A percentile compares a stretch with the other conserved stretches of the same genome.
These are phyloP conservation scores for Catharus bicknelli DNA, from an alignment of 2,113 vertebrate species.

Conservation along the genomic window DNA sequence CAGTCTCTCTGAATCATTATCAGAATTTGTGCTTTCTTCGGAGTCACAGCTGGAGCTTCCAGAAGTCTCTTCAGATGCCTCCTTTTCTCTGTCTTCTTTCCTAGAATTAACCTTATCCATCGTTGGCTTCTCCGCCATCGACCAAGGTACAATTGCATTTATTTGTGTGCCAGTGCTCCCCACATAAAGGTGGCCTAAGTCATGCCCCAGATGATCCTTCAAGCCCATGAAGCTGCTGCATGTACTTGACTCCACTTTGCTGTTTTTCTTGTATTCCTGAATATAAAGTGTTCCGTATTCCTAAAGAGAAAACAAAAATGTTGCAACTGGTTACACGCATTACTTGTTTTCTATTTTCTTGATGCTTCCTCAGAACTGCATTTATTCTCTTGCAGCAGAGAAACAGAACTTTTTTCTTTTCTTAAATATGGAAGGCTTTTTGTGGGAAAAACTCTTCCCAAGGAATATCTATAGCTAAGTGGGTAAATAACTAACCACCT, in stretches of 20 bases:
- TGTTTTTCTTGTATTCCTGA: conserved; percentile 79
- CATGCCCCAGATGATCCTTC: conserved; percentile 91
- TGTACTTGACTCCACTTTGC: conserved; percentile 85
- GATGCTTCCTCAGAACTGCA: neutral
- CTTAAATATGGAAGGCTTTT: neutral
- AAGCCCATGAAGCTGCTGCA: conserved; percentile 94
- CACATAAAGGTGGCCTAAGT: conserved; percentile 88
- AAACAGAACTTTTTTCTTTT: neutral
- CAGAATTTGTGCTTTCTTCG: conserved; percentile 82
- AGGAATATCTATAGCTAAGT: neutral
- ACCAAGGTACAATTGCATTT: conserved; percentile 81
- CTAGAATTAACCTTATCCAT: conserved; percentile 82
- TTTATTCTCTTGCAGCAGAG: neutral
- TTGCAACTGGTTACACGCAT: conserved; percentile 39
- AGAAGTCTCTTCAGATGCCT: conserved; percentile 68
- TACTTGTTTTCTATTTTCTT: neutral
- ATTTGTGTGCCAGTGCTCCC: conserved; percentile 83
- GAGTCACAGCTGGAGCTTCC: conserved; percentile 74
- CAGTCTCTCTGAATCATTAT: conserved; percentile 77
- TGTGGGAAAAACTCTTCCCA: neutral
- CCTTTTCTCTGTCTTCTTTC: conserved; percentile 78
- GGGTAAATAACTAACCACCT: neutral
- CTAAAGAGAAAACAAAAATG: conserved; percentile 70
- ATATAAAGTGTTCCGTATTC: conserved; percentile 79
- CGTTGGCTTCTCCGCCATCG: conserved; percentile 75